Evolutionary conservation across 2,113 vertebrate species (phyloP).

Genomic region (Crypturellus undulatus): DNA sequence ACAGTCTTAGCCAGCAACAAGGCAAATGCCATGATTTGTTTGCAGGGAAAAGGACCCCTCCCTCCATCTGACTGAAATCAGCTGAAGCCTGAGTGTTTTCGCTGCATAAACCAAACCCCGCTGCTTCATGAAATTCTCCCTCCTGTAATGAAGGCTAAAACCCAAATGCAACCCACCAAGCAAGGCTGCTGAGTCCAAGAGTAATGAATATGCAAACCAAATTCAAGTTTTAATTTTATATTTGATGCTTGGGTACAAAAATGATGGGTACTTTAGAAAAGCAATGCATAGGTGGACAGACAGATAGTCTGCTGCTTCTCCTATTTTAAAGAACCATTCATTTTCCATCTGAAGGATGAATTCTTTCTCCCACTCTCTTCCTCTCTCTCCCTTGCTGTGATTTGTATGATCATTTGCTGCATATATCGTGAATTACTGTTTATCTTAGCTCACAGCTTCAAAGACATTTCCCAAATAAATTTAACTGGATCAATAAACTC

Average conservation of each 20-base stretch:
- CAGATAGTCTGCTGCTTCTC: not conserved
- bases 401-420: constrained; percentile 46
- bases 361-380: constrained; percentile 8
- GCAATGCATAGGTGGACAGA: not conserved
- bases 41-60: not conserved
- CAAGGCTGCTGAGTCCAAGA: not conserved
- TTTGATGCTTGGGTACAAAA: not conserved
- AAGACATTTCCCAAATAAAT: constrained; percentile 57
- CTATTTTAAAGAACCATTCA: constrained; percentile 23
- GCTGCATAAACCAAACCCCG: not conserved
- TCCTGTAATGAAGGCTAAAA: not conserved
- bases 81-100: constrained; percentile 9
- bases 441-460: not conserved
- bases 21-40: not conserved
- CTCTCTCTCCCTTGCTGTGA: constrained; percentile 16
- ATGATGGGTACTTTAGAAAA: not conserved
- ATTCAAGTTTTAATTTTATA: not conserved
- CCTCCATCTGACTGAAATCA: not conserved
- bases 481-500: constrained; percentile 37
- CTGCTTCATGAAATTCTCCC: not conserved
- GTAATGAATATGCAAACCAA: not conserved
- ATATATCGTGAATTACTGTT: constrained; percentile 42
- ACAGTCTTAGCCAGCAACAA: not conserved
- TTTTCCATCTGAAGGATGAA: not conserved
- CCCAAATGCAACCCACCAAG: not conserved